Evolutionary conservation across 2,113 vertebrate species (phyloP), one percentile per base, ranked within the genome.

Genomic region (Triplophysa rosa): DNA sequence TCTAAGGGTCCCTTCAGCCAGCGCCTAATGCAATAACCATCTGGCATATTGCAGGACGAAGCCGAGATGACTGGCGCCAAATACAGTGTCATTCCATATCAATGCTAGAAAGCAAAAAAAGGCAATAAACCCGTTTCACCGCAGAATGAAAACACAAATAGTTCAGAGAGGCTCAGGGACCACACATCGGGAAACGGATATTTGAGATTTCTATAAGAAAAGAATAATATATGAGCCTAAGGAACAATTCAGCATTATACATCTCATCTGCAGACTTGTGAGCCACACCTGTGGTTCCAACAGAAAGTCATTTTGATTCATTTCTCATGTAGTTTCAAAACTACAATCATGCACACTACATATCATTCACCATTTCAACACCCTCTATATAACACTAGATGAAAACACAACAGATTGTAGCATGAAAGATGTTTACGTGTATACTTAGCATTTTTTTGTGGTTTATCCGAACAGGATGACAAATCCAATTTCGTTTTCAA

Each of bases 71-170:
- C 91, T 92, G 90, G 90, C 89, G 91, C 90, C 92, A 91, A 92
- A 90, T 90, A 87, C 88, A 89, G 90, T 91, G 91, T 90, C 89
- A 92, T 92, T 93, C 90, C 91, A 91, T 91, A 93, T 93, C 90
- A 92, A 92, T 91, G 90, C 90, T 86, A 88, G 86, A 89, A 89
- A 89, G 89, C 86, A 91, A 83, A 91, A 93, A 87, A 89, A 58
- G 49, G 90, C 91, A 92, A 92, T 88, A 90, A 93, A 90, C 90
- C 88, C 84, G 87, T 90, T 88, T 90, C 82, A 85, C 87, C 83
- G 62, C 67, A 84, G 86, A 77, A 75, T 84, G 84, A 81, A 84
- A 87, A 87, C 76, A 80, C 81, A 84, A 86, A 74, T 83, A 75
- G 86, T 84, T 86, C 86, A 84, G 82, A 75, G 78, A 82, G 78